These are phyloP conservation scores for Tangachromis dhanisi DNA, from an alignment of 2,113 vertebrate genomes.

Conservation along the genomic window DNA sequence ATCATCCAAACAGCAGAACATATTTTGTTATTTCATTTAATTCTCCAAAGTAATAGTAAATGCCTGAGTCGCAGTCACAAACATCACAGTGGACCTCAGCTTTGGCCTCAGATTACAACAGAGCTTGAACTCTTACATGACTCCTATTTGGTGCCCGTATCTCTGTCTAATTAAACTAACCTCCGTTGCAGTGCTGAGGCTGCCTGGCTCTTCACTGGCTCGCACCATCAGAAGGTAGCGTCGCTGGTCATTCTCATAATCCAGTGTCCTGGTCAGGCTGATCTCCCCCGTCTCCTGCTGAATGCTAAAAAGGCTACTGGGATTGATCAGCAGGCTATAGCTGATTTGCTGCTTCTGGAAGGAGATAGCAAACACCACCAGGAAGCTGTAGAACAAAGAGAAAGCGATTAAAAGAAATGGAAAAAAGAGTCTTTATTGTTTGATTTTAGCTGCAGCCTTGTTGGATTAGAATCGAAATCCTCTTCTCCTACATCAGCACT, in stretches of 20 bases:
- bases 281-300: conserved; percentile 73
- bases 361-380: conserved; percentile 76
- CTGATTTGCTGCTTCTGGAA: conserved; percentile 80
- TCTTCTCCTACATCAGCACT: conserved; percentile 10
- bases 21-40: background rate
- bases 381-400: conserved; percentile 69
- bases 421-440: background rate
- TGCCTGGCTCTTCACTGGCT: conserved; percentile 71
- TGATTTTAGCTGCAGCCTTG: background rate
- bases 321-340: conserved; percentile 83
- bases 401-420: background rate
- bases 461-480: conserved; percentile 31
- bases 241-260: conserved; percentile 81
- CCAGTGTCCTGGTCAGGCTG: conserved; percentile 73
- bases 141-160: background rate
- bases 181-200: conserved; percentile 77
- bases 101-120: background rate
- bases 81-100: background rate
- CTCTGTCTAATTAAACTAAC: conserved; percentile 53
- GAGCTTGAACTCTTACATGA: background rate
- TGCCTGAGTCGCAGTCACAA: background rate
- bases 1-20: background rate
- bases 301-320: conserved; percentile 80
- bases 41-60: background rate
- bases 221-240: conserved; percentile 79